Conservation (phyloP, 2,888 invertebrate species). For the Abrostola triplasia region DNA sequence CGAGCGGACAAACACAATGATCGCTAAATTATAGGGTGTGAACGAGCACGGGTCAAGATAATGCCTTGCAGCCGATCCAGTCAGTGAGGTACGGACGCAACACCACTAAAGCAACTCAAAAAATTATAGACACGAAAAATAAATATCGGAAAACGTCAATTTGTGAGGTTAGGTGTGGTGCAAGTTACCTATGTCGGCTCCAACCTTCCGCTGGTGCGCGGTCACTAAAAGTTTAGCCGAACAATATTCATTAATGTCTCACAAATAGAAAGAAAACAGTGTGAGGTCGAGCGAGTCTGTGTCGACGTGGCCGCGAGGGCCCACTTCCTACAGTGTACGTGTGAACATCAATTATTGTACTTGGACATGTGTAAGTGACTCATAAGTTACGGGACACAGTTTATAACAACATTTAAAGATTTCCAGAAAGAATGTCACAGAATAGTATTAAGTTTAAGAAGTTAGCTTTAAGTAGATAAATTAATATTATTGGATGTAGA, state of each 20-base stretch:
- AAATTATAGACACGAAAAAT: conserved; percentile 87
- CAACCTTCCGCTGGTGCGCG: conserved; percentile 92
- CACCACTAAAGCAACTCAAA: conserved; percentile 89
- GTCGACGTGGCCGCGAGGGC: conserved; percentile 67
- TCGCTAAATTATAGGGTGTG: conserved; percentile 83
- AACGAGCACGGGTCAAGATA: conserved; percentile 86
- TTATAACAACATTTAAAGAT: conserved; percentile 63
- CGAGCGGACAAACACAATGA: conserved; percentile 88
- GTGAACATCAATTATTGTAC: conserved; percentile 65
- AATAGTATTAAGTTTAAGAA: conserved; percentile 64
- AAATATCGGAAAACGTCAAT: conserved; percentile 86
- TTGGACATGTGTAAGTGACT: conserved; percentile 73
- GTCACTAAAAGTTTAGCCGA: conserved; percentile 90
- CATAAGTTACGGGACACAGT: conserved; percentile 70
- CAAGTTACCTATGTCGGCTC: conserved; percentile 91
- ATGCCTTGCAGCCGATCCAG: conserved; percentile 87
- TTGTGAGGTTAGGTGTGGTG: conserved; percentile 88
- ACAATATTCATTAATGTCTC: conserved; percentile 85
- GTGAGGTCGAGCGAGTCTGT: conserved; percentile 76
- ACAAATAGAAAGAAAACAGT: conserved; percentile 77
- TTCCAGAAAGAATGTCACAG: conserved; percentile 88
- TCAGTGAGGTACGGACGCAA: conserved; percentile 88
- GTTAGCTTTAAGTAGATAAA: conserved; percentile 39
- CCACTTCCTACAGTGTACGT: conserved; percentile 68
- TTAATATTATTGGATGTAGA: conserved; percentile 43